Base-by-base conservation (phyloP, 2,113 vertebrate genomes). In the Synchiropus splendidus region DNA sequence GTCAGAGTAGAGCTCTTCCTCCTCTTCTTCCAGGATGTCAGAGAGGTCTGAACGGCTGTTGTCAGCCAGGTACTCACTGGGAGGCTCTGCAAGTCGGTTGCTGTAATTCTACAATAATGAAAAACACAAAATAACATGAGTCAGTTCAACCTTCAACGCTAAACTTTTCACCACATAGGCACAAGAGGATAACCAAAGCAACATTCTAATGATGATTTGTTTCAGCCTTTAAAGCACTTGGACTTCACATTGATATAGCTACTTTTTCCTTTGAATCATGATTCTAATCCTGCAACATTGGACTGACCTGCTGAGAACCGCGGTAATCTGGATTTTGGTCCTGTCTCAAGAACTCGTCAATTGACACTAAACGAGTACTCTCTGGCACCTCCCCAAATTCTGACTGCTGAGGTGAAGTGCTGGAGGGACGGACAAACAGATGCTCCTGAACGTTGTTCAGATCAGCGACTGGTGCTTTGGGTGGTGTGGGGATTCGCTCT, bases 21-120 rank as follows among this genome's bases (percentile, higher is more conserved):
- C 92, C 39, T 97, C 93, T 46, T 98, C 94, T 61, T 98, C 94
- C 67, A 94, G 77, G 64, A 99, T 97, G 75, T 99, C 94, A 0
- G 92, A 98, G 16, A 99, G 86, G 70, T 98, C 94, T 14, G 94
- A 97, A 30, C 84, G 85, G 64, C 80, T 88, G 59, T 89, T 92
- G 45, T 98, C 94, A 35, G 80, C 67, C 2, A 88, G 80, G 61
- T 85, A 86, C 44, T 90, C 81, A 31, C 61, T 78, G 37, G 72
- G 67, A 12, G 76, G 62, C 31, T 90, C 89, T 1, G 72, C 67
- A 0, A 64, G 17, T 10, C 86, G 86, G 45, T 84, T 83, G 61
- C 52, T 49, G 45, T 77, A 77, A 33, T 48, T 60, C 85, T 87
- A 62, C 12, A 16, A 33, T 44, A 16, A 33, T n/a, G n/a, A n/a